These are phyloP conservation scores for Trichosurus vulpecula DNA, from an alignment of 2,797 vertebrate species.

Conservation along the genomic window DNA sequence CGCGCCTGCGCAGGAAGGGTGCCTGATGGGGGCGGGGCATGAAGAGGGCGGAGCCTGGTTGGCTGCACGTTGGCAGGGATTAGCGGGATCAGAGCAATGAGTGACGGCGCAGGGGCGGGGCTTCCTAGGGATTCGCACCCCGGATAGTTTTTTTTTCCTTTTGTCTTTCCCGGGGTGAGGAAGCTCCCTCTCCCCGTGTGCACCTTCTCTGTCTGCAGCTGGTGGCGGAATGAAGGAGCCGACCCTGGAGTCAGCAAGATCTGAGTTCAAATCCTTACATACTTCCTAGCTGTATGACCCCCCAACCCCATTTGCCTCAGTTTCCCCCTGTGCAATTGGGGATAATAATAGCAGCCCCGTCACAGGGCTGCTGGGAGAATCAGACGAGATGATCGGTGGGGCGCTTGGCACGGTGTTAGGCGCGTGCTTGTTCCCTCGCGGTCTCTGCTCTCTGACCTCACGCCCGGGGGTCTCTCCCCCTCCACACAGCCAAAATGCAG, in stretches of 20 bases:
- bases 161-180: no score
- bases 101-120: background rate
- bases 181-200: no score
- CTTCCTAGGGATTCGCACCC: accelerated
- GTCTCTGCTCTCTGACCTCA: background rate
- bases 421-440: background rate
- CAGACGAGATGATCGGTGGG: no score
- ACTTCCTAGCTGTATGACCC: background rate
- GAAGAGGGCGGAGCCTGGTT: background rate
- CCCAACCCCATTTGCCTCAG: background rate
- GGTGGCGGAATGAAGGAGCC: background rate
- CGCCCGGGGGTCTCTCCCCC: background rate
- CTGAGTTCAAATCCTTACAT: background rate
- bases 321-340: background rate
- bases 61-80: no score
- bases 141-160: no score
- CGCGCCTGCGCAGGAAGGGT: no score
- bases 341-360: background rate
- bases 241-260: background rate
- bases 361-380: background rate
- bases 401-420: background rate
- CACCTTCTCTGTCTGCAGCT: background rate
- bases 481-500: background rate
- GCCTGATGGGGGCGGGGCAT: background rate
- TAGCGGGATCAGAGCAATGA: background rate